Base-by-base conservation (phyloP, 2,888 invertebrate species). In the Sericinus montela region DNA sequence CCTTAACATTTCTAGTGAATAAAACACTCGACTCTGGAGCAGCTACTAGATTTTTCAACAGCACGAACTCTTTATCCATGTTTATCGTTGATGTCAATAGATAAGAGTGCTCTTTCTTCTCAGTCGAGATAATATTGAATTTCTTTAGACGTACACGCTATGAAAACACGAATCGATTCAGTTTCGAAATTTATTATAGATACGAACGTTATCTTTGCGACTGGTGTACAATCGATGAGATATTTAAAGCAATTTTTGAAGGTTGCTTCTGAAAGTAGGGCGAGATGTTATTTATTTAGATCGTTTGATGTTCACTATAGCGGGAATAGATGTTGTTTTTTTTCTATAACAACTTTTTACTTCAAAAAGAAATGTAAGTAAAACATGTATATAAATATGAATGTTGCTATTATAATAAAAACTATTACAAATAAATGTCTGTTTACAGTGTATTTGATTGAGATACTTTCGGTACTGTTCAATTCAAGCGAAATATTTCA, bases 121-220 rank as follows among this genome's bases (percentile, higher is more conserved):
- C 14, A 25, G 42, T 13, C 11, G 9, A 45, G 49, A 45, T 48
- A 38, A 13, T 40, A 23, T n/a, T 16, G 14, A 36, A 45, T 40
- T 36, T 29, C 36, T 36, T n/a, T 34, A 39, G 25, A 44, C 9
- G 14, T 16, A 8, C 34, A 29, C 1, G 7, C 13, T 19, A 13
- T 25, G 43, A 30, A 35, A 25, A 46, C 14, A 32, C 8, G 15
- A 28, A 7, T 19, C 34, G 16, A 13, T 39, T 44, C 39, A 37
- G 29, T 48, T 36, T 45, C 45, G 35, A 45, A 36, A 45, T 10
- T 19, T 25, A n/a, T 25, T 25, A 35, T 16, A 32, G 46, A 43
- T 39, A 46, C 45, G 47, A 44, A 29, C 29, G 37, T 50, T 59
- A 63, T 62, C 62, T 61, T 63, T 59, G 60, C 61, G 60, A 61